Base-by-base conservation (phyloP, 1,140 invertebrate genomes). In the Streblospio benedicti region DNA sequence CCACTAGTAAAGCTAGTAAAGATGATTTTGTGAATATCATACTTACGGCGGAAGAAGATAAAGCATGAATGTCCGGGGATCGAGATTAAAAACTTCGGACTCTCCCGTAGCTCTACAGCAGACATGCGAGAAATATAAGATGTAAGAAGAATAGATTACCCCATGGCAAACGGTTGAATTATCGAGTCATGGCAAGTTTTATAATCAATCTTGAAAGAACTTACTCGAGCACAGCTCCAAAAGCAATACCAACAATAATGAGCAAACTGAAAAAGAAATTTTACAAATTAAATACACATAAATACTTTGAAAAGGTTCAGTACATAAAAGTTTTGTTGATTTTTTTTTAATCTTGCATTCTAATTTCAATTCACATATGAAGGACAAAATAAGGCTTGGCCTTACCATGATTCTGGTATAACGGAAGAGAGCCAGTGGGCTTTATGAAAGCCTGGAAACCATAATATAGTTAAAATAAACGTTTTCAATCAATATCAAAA, bases 21-120 rank as follows among this genome's bases (percentile, higher is more conserved):
- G n/a, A n/a, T n/a, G n/a, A n/a, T n/a, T n/a, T n/a, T n/a, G n/a
- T n/a, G n/a, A n/a, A n/a, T n/a, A n/a, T 31, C 66, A 69, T 56
- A 79, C 80, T 69, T 76, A 82, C 73, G 81, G 81, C 2, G 81
- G 80, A 18, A 79, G 69, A 4, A 79, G 66, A 45, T 76, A 68
- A 35, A 75, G 66, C 62, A 79, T 76, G 66, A 79, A 79, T 38
- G 71, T 66, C n/a, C 68, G 53, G 4, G 69, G 68, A 6, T 57
- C 35, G 38, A 57, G 4, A n/a, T 35, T 30, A 45, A 57, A 57
- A 20, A 20, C 9, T 23, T 57, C 23, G 5, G 35, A 23, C 25
- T 44, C 41, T 25, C 55, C 55, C 1, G 28, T 35, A 20, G 25
- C 45, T 49, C 6, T 16, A 49, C n/a, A 20, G n/a, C 9, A 65